Evolutionary conservation across 92 coral and sea anemone species (phyloP), one percentile per base, ranked within the genome.

Genomic region (Bergia sp.): DNA sequence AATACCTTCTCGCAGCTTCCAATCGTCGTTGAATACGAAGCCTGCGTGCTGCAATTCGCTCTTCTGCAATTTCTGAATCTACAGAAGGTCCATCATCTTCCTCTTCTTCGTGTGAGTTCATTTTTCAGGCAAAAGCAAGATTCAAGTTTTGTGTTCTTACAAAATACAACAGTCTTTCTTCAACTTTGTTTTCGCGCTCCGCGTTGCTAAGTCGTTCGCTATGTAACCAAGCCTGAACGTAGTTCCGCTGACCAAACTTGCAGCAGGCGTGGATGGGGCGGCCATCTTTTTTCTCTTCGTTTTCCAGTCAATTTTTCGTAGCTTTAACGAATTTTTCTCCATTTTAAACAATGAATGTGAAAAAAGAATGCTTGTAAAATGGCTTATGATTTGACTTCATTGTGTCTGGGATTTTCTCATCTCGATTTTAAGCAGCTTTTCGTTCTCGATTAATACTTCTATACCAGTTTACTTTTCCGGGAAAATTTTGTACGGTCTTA

Each of bases 11-110:
- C 0, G 99, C 99, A 20, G 97, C 97, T 84, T 97, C 99, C 39
- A 93, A 88, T 36, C 99, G 92, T 41, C 99, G 94, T 77, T 97
- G 97, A 82, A 97, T 97, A 16, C 99, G 96, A 90, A 97, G 93
- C 79, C 99, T 89, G 40, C 99, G 92, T 7, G 99, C 99, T 13
- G 99, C 98, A 55, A 97, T 97, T 18, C 99, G 95, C 86, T 97
- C 99, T 81, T 97, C 98, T 37, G 99, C 98, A 47, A 93, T 73
- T 64, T 93, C 85, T 21, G 99, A 95, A 71, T 97, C 99, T 85
- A 97, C 98, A 80, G 99, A 97, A 73, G 99, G 99, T 5, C 99
- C 98, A 45, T 94, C 94, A 10, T 97, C 99, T 92, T 97, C 99
- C 79, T 94, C 99, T 21, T 97, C 99, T 86, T 95, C 99, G 88